phyloP scores from a whole-genome alignment of 1,140 invertebrate genomes.

The Varroa destructor region DNA sequence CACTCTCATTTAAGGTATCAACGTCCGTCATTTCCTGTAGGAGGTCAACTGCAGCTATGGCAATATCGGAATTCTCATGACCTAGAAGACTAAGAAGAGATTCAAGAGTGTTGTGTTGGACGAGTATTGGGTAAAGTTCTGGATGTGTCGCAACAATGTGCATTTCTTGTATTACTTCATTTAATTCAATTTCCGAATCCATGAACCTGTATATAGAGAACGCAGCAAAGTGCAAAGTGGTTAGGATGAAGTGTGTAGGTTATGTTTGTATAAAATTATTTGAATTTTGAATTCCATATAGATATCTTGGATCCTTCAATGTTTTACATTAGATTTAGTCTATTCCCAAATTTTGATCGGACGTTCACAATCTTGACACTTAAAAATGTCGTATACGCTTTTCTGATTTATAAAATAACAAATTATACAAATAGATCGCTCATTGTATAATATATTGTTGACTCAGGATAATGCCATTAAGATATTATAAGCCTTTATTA shows the following conservation, averaged over 20 bases:
- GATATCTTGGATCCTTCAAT: neutral
- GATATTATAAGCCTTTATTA: too few species aligned
- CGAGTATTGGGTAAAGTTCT: conserved; percentile 78
- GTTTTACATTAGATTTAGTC: conserved; percentile 28
- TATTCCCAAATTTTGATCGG: neutral
- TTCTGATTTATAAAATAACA: too few species aligned
- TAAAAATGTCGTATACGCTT: too few species aligned
- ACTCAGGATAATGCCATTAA: too few species aligned
- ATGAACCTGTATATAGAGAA: conserved; percentile 59
- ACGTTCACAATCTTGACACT: too few species aligned
- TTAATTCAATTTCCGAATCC: conserved; percentile 93
- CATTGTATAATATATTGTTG: too few species aligned
- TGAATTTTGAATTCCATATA: neutral
- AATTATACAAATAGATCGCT: too few species aligned
- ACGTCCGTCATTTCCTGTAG: conserved; percentile 86
- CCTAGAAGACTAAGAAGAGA: conserved; percentile 79
- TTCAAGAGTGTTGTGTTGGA: conserved; percentile 73
- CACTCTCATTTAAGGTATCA: conserved; percentile 74
- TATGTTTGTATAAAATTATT: neutral
- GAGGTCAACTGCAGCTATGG: conserved; percentile 44
- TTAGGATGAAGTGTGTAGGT: neutral
- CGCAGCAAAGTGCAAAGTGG: conserved; percentile 24
- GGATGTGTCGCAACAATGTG: conserved; percentile 87
- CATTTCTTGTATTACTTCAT: conserved; percentile 80
- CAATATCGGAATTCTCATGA: conserved; percentile 77